These are phyloP conservation scores for Chrysocyon brachyurus DNA, from an alignment of 2,797 vertebrate species.

Conservation along the genomic window DNA sequence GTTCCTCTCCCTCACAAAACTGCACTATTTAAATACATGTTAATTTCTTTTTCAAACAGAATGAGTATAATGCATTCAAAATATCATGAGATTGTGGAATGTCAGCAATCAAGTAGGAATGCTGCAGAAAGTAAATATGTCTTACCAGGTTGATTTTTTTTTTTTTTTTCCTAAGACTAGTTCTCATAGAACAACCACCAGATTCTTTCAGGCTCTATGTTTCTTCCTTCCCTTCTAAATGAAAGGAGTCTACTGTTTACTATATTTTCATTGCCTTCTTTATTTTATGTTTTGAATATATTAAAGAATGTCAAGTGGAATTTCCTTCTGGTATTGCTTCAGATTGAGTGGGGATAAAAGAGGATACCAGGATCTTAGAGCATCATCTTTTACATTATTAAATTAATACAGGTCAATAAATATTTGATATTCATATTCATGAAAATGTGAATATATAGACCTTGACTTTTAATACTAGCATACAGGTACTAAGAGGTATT, in stretches of 20 bases:
- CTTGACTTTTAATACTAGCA: not conserved
- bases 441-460: slow-evolving; percentile 37
- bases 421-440: slow-evolving; percentile 75
- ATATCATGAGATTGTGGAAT: slow-evolving; percentile 80
- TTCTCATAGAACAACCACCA: slow-evolving; percentile 83
- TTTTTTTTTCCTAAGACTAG: slow-evolving; percentile 85
- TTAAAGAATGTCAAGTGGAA: slow-evolving; percentile 87
- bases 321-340: slow-evolving; percentile 86
- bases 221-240: slow-evolving; percentile 84
- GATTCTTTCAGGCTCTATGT: slow-evolving; percentile 82
- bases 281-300: slow-evolving; percentile 87
- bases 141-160: slow-evolving; percentile 83
- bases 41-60: slow-evolving; percentile 80
- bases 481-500: not conserved
- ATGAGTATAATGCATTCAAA: slow-evolving; percentile 78
- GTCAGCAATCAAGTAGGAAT: slow-evolving; percentile 76
- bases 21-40: slow-evolving; percentile 61
- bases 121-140: slow-evolving; percentile 82
- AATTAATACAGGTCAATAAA: slow-evolving; percentile 87
- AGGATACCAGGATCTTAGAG: slow-evolving; percentile 82
- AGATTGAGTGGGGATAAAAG: slow-evolving; percentile 84
- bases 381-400: slow-evolving; percentile 85
- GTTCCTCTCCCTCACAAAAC: slow-evolving; percentile 35
- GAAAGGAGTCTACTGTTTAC: slow-evolving; percentile 84
- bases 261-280: slow-evolving; percentile 87